Evolutionary conservation across 2,797 vertebrate species (phyloP), one percentile per base, ranked within the genome.

Genomic region (Sebastolobus altivelis): DNA sequence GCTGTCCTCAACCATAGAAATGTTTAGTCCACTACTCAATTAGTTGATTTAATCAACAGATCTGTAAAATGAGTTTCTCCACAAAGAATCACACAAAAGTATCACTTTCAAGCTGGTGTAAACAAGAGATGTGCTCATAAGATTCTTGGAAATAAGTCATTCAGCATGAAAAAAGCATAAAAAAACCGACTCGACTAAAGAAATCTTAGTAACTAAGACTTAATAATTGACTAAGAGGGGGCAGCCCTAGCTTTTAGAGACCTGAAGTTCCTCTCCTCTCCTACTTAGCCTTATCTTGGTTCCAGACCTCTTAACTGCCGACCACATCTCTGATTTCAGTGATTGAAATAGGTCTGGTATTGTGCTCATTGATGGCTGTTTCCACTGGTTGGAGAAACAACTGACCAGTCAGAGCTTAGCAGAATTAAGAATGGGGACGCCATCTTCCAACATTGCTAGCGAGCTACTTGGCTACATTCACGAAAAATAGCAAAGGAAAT

Each of bases 401-500:
- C 29, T 65, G 6, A 46, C 20, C n/a, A 67, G 4, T 37, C 22
- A 37, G 16, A 49, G 54, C 9, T 33, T 2, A 40, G 35, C 25
- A 12, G 35, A 40, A 70, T 29, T 58, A 43, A 43, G 11, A 71
- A 60, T 3, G 13, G 9, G 62, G 22, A 20, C 2, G 3, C 29
- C 72, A 85, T 2, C 46, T 16, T 54, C 56, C 25, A 4, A 33
- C 8, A 27, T 31, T 46, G 27, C 20, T 66, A 16, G 43, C 16
- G 43, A 46, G 43, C 43, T 8, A 46, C 37, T 56, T 37, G 14
- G 27, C 35, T 70, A 27, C 8, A 49, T 20, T 40, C 4, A 56
- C 73, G 29, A 65, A 25, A 63, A 65, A 65, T 8, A 76, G 49
- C 56, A 75, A 75, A 20, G 54, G 11, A 56, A 77, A 72, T 2